Evolutionary conservation across 2,113 vertebrate species (phyloP).

Genomic region (Psilopsiagon aymara): DNA sequence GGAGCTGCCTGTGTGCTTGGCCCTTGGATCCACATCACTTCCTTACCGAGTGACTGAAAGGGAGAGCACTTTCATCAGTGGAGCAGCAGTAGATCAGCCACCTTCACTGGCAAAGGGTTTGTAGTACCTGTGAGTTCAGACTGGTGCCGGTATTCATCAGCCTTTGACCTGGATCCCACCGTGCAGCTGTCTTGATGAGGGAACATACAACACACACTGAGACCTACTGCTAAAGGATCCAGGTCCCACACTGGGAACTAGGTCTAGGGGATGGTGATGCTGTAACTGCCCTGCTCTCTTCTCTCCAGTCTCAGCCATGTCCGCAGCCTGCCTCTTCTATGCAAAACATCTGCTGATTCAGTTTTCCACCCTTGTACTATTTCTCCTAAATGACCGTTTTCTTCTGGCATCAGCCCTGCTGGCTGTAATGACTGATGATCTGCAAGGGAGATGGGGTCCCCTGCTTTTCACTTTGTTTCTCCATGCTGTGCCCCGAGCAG

Average conservation of each 20-base stretch:
- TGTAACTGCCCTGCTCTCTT: not conserved
- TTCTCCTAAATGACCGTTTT: not conserved
- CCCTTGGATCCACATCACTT: not conserved
- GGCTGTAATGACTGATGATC: not conserved
- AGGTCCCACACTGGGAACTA: accelerated
- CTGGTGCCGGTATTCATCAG: not conserved
- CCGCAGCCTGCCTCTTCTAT: not conserved
- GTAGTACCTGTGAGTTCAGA: not conserved
- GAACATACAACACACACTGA: not conserved
- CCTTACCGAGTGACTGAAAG: not conserved
- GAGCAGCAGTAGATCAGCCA: not conserved
- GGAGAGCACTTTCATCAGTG: not conserved
- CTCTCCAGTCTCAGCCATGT: not conserved
- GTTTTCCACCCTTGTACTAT: not conserved
- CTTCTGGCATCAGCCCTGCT: not conserved
- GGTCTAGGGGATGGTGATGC: not conserved
- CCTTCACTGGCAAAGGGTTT: not conserved
- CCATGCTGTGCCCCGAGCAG: not conserved
- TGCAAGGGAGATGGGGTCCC: not conserved
- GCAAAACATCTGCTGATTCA: not conserved
- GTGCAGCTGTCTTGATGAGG: accelerated
- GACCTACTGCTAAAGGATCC: not conserved
- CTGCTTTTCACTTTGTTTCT: not conserved
- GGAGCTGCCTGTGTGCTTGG: accelerated
- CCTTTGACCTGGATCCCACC: not conserved